Conservation (phyloP, 2,113 vertebrate genomes). For the Pheucticus melanocephalus region DNA sequence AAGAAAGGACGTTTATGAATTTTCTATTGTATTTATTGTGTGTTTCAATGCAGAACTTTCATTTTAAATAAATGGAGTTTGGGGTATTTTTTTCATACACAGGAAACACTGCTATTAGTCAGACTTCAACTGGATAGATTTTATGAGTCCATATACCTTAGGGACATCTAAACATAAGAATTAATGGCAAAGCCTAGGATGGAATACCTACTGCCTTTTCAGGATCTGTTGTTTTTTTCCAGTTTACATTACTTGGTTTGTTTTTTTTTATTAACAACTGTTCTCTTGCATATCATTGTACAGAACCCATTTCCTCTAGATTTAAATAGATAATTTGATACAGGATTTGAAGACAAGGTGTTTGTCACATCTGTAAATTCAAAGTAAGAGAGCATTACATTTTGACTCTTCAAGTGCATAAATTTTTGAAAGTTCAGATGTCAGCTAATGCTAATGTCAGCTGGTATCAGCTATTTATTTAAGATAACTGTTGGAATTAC, state of each 20-base stretch:
- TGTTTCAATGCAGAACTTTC: neutral
- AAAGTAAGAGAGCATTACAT: neutral
- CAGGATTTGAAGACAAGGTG: neutral
- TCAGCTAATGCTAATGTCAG: neutral
- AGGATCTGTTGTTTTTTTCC: neutral
- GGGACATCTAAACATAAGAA: neutral
- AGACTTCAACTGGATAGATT: neutral
- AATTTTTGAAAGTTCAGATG: neutral
- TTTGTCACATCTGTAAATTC: neutral
- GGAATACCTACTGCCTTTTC: neutral
- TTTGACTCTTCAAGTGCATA: neutral
- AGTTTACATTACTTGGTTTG: neutral
- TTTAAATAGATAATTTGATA: neutral
- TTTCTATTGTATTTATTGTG: neutral
- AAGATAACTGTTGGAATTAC: neutral
- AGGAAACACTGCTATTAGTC: neutral
- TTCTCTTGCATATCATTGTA: neutral
- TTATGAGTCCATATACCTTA: neutral
- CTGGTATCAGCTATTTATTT: neutral
- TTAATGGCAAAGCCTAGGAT: neutral
- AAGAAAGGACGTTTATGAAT: neutral
- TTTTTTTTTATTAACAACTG: neutral
- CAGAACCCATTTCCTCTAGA: neutral
- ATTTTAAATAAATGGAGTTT: neutral
- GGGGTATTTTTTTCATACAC: neutral